Percentiles rank a stretch among this genome's conserved stretches.
Conservation (phyloP, 37 sponge, comb jelly and placozoan genomes). For the Oopsacas minuta region DNA sequence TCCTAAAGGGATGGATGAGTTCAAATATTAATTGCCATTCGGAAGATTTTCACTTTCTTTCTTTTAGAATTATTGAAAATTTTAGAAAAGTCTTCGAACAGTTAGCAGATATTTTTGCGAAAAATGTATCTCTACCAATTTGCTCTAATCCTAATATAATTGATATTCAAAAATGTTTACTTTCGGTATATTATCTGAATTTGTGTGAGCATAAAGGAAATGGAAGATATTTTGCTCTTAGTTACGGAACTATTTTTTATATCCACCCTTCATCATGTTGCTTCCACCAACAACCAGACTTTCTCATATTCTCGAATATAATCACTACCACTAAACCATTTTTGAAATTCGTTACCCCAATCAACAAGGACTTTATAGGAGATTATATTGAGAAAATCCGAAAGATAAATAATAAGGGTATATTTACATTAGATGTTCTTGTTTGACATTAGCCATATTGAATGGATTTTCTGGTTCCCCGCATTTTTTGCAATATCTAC, state of each 20-base stretch:
- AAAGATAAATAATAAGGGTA: not conserved
- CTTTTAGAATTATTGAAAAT: not conserved
- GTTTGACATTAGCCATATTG: not conserved
- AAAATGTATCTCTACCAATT: not conserved
- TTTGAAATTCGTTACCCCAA: not conserved
- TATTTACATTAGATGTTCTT: not conserved
- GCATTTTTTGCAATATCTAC: no score
- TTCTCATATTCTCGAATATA: not conserved
- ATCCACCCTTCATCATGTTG: not conserved
- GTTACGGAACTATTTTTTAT: not conserved
- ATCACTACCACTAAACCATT: not conserved
- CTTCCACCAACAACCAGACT: not conserved
- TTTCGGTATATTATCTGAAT: not conserved
- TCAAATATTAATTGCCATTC: not conserved
- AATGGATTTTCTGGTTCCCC: no score
- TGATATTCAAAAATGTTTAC: conserved; percentile 11
- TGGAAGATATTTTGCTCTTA: not conserved
- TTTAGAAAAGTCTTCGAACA: not conserved
- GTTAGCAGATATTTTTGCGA: not conserved
- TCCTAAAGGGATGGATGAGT: not conserved
- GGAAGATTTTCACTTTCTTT: not conserved
- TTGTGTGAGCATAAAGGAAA: not conserved
- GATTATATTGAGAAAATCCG: not conserved
- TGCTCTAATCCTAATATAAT: not conserved
- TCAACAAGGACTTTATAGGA: not conserved